Evolutionary conservation across 2,113 vertebrate species (phyloP), one percentile per base, ranked within the genome.

Genomic region (Sialia sialis): DNA sequence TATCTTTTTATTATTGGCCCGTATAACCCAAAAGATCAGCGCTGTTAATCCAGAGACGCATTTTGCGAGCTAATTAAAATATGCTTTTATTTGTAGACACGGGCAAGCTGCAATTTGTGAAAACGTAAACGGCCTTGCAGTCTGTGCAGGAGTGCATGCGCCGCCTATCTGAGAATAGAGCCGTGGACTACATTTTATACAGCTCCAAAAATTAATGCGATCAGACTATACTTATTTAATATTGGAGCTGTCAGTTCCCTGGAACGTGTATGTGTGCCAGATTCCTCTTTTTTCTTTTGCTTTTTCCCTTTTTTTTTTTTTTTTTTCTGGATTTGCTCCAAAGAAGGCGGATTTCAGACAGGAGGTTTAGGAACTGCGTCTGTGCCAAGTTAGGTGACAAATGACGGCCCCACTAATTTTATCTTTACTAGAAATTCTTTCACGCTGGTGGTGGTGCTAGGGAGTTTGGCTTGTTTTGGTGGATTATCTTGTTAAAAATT

Each of bases 341-440:
- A 94, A 95, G 82, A 59, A 59, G 90, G 93, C 94, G 90, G 89
- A 86, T 95, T 96, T 93, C 93, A 95, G 90, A 79, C 90, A 94
- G 67, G 91, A 95, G 84, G 88, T 87, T 96, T 93, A 93, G 91
- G 62, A 94, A 85, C 82, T 55, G 58, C 10, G 7, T 69, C 74
- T 55, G 34, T 93, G 96, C 97, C 97, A 97, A 96, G 85, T 92
- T 90, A 96, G 94, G 95, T 97, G 96, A 96, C 96, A 96, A 97
- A 96, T 94, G 81, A 87, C 87, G 89, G 84, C 67, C 63, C 64
- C 70, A 54, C 90, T 92, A 83, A 92, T 97, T 97, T 89, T 92
- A 89, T 96, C 87, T 95, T 96, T 91, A 79, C 91, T 89, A 86
- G 89, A 96, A 97, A 96, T 93, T 88, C 85, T 79, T 94, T 91